Conservation (phyloP, 2,113 vertebrate species). For the Lagopus muta region DNA sequence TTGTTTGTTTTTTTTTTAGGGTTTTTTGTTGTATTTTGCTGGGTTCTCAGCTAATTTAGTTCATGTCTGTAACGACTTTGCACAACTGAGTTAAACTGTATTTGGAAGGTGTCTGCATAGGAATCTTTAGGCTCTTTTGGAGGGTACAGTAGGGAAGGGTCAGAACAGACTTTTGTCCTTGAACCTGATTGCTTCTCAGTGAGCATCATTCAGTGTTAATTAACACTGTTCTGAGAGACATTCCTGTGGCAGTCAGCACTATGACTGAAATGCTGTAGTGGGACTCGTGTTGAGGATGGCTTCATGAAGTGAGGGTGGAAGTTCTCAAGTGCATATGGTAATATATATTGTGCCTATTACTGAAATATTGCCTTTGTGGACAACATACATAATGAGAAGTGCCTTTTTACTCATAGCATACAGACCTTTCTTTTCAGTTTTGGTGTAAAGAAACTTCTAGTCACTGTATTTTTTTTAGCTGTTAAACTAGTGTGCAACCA, state of each 20-base stretch:
- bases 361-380: neutral
- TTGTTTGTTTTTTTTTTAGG: neutral
- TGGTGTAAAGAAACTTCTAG: neutral
- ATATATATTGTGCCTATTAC: neutral
- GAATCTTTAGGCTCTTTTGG: neutral
- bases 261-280: neutral
- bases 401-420: neutral
- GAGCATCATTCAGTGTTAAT: neutral
- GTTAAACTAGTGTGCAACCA: neutral
- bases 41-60: neutral
- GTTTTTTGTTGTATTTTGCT: neutral
- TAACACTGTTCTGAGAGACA: neutral
- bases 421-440: neutral
- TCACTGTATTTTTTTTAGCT: slow-evolving; percentile 48
- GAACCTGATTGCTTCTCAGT: neutral
- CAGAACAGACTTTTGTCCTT: neutral
- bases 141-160: neutral
- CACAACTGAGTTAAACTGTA: neutral
- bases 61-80: neutral
- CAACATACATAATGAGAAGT: neutral
- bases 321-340: neutral
- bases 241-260: neutral
- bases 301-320: neutral
- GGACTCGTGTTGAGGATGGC: neutral
- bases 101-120: neutral